Base-by-base conservation (phyloP, 2,113 vertebrate species). In the Okapia johnstoni region DNA sequence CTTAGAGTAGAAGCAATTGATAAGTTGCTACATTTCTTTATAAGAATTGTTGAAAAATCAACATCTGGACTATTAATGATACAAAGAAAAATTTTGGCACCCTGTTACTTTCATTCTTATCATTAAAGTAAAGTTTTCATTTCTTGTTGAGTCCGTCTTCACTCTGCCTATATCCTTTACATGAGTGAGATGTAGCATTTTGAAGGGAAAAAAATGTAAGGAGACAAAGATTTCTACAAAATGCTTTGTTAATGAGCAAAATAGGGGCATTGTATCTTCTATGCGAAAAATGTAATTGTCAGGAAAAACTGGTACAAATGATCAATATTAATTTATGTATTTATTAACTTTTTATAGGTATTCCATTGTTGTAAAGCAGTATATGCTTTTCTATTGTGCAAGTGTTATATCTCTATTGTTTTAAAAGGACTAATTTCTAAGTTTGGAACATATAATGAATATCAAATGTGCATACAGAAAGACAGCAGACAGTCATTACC, bases 21-120 rank as follows among this genome's bases (percentile, higher is more conserved):
- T 92, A 60, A 96, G n/a, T 77, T 97, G 15, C 21, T 58, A 36
- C 6, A 88, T 97, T 95, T 94, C 48, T 94, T 94, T 93, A 52
- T 85, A 89, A 73, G 81, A 96, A 95, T 76, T 95, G n/a, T 85
- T 73, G 28, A 7, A 55, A 85, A 89, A 90, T 80, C 58, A 95
- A 80, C 25, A 96, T 4, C 89, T 58, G 89, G 28, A 54, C 6
- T 89, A 12, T 40, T 55, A 28, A 28, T 87, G 26, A 11, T 25
- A 6, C 50, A n/a, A 9, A 95, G 55, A 94, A 92, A n/a, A 88
- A 46, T n/a, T 70, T 85, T 91, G 60, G 79, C 4, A 48, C 2
- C 6, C 16, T 87, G 17, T 79, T 94, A 36, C 28, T 89, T 88
- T 84, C 57, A 63, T 96, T 76, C 23, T 94, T 63, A 83, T 10